phyloP scores from a whole-genome alignment of 2,797 vertebrate species.

The Crax fasciolata region DNA sequence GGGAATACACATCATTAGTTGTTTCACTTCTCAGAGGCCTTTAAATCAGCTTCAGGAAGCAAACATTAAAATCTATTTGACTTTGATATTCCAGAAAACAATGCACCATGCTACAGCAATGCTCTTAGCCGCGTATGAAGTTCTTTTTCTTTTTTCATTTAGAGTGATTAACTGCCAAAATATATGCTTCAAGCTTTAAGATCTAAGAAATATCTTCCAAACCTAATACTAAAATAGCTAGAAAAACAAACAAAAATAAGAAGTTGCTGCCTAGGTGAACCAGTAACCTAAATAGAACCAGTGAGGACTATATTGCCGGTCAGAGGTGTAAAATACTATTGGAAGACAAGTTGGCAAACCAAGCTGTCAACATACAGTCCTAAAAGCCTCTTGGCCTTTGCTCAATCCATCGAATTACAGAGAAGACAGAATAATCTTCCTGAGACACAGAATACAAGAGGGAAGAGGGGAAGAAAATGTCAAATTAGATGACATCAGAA shows the following conservation, averaged over 20 bases:
- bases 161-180: neutral
- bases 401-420: neutral
- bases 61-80: neutral
- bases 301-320: neutral
- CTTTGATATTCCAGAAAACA: neutral
- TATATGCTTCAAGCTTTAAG: neutral
- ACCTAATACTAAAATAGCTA: neutral
- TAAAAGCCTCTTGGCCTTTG: neutral
- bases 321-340: neutral
- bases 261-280: neutral
- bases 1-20: neutral
- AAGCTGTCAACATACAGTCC: neutral
- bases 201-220: neutral
- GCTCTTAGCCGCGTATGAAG: neutral
- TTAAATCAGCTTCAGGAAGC: neutral
- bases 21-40: neutral
- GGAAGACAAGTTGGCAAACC: neutral
- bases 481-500: neutral
- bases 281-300: neutral
- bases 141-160: neutral
- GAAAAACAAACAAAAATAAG: neutral
- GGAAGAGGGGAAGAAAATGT: neutral
- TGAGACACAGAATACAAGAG: neutral
- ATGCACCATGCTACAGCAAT: rapidly evolving
- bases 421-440: neutral